A percentile compares a stretch with the other conserved stretches of the same genome.
Evolutionary conservation across 2,113 vertebrate genomes (phyloP).

Genomic region (Hydrolagus affinis): DNA sequence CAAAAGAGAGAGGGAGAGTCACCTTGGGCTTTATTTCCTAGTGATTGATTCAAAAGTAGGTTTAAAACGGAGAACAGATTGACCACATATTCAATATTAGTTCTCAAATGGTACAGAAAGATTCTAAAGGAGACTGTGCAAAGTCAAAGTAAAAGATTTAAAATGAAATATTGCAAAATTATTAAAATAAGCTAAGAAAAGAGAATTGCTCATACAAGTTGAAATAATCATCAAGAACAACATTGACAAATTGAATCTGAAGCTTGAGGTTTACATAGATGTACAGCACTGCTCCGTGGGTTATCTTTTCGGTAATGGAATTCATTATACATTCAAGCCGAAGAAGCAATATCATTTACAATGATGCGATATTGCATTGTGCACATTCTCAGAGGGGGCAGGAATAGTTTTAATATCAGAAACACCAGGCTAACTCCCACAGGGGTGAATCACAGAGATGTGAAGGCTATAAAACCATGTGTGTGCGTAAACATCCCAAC

Average conservation of each 20-base stretch:
- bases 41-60: not conserved
- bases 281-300: not conserved
- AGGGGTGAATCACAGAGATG: not conserved
- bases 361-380: conserved; percentile 5
- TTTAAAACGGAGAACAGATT: not conserved
- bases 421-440: not conserved
- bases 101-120: no score
- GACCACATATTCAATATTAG: no score
- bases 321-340: conserved; percentile 2
- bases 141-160: not conserved
- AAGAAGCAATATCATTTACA: not conserved
- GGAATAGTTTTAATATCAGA: not conserved
- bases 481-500: not conserved
- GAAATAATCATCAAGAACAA: not conserved
- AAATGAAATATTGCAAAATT: not conserved
- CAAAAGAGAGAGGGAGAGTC: no score
- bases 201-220: no score
- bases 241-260: not conserved
- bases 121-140: no score
- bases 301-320: conserved; percentile 11
- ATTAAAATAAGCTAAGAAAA: not conserved
- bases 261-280: not conserved
- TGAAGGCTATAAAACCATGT: not conserved
- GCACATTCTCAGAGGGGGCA: not conserved
- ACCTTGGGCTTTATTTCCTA: not conserved